Base-by-base conservation (phyloP, 2,888 invertebrate genomes). In the Chrysotoxum bicinctum region DNA sequence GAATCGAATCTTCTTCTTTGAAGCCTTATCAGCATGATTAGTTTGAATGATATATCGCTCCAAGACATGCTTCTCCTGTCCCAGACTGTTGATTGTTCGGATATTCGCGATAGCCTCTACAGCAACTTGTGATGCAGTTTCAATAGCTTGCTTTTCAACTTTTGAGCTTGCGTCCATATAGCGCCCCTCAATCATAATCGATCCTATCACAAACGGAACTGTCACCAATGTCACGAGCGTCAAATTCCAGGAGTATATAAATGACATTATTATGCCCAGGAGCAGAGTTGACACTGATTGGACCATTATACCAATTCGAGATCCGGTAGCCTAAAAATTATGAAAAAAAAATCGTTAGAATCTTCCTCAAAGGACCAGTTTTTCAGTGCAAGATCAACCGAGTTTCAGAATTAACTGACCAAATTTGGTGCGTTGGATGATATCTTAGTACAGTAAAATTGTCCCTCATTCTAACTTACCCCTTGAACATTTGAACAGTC, bases 401-500 rank as follows among this genome's bases (percentile, higher is more conserved):
- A n/a, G n/a, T n/a, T n/a, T n/a, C n/a, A n/a, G n/a, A n/a, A n/a
- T n/a, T n/a, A n/a, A n/a, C n/a, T n/a, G n/a, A n/a, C n/a, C n/a
- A n/a, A n/a, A n/a, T n/a, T n/a, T n/a, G n/a, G n/a, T n/a, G n/a
- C n/a, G n/a, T n/a, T n/a, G n/a, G n/a, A n/a, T n/a, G n/a, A n/a
- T n/a, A n/a, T n/a, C n/a, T n/a, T n/a, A n/a, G n/a, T n/a, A n/a
- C n/a, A n/a, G n/a, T n/a, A n/a, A n/a, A n/a, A n/a, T n/a, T n/a
- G 23, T 10, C 32, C 1, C 7, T 26, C 26, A 19, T 9, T 26
- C 6, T 12, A 26, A 88, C 89, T 89, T 78, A 91, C 94, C 72
- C 96, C 96, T 90, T 96, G 96, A 0, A 96, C 95, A n/a, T 94
- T 95, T 0, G 95, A 94, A 1, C 96, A 95, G 88, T 96, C 96